phyloP scores from a whole-genome alignment of 2,113 vertebrate species.

The Passer montanus region DNA sequence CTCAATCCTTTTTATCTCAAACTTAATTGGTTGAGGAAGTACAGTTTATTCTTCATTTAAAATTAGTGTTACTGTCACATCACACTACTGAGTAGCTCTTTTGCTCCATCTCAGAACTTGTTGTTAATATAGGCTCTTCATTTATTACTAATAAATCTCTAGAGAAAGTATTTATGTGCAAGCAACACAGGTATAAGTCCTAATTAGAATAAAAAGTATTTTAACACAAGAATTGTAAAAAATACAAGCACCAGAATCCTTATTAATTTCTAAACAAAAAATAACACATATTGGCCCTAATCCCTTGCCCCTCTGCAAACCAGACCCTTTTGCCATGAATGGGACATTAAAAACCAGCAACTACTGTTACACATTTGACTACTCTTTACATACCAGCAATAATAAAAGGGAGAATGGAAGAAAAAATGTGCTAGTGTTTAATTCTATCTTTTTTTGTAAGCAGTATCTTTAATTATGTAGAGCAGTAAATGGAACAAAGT shows the following conservation, averaged over 20 bases:
- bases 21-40: not conserved
- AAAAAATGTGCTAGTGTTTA: not conserved
- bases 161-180: not conserved
- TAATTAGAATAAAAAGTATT: not conserved
- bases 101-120: not conserved
- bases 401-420: not conserved
- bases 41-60: not conserved
- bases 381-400: not conserved
- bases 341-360: not conserved
- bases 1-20: not conserved
- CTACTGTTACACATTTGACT: not conserved
- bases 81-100: not conserved
- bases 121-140: not conserved
- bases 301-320: not conserved
- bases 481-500: not conserved
- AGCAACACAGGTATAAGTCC: not conserved
- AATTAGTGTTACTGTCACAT: not conserved
- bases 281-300: fast-evolving
- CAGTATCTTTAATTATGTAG: slow-evolving; percentile 5
- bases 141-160: not conserved
- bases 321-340: not conserved
- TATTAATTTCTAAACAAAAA: not conserved
- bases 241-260: not conserved
- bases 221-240: not conserved
- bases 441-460: not conserved